phyloP scores from a whole-genome alignment of 2,888 invertebrate species.

The Meganola albula region DNA sequence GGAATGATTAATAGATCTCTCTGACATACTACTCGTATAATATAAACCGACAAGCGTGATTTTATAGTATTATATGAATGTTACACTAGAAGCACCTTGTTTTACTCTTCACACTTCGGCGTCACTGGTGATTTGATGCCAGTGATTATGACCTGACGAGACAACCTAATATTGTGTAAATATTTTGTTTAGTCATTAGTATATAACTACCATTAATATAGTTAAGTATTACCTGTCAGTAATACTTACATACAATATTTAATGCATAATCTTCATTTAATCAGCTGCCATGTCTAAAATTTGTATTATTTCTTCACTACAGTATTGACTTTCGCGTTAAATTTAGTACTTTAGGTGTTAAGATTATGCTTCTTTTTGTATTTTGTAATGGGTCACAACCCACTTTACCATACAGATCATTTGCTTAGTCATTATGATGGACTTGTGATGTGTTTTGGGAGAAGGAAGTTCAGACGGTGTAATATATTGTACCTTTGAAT shows the following conservation, averaged over 20 bases:
- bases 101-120: too few relatives aligned
- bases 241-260: slow-evolving; percentile 46
- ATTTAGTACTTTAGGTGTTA: slow-evolving; percentile 59
- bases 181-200: slow-evolving; percentile 55
- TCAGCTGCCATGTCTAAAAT: slow-evolving; percentile 52
- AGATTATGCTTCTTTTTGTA: slow-evolving; percentile 73
- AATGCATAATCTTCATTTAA: slow-evolving; percentile 68
- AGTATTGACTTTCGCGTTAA: slow-evolving; percentile 73
- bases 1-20: slow-evolving; percentile 39
- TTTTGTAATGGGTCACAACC: slow-evolving; percentile 62
- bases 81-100: too few relatives aligned
- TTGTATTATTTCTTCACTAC: slow-evolving; percentile 65
- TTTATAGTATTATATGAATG: too few relatives aligned
- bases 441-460: slow-evolving; percentile 63
- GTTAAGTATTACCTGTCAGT: slow-evolving; percentile 29
- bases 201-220: slow-evolving; percentile 36
- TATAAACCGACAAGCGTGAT: too few relatives aligned
- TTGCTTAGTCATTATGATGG: slow-evolving; percentile 69
- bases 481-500: slow-evolving; percentile 77
- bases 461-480: slow-evolving; percentile 67
- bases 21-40: too few relatives aligned
- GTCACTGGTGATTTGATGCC: too few relatives aligned
- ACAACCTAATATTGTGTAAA: slow-evolving; percentile 60
- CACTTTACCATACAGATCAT: slow-evolving; percentile 65
- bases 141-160: too few relatives aligned